Evolutionary conservation across 2,888 invertebrate species (phyloP), one percentile per base, ranked within the genome.

Genomic region (Cosmia trapezina): DNA sequence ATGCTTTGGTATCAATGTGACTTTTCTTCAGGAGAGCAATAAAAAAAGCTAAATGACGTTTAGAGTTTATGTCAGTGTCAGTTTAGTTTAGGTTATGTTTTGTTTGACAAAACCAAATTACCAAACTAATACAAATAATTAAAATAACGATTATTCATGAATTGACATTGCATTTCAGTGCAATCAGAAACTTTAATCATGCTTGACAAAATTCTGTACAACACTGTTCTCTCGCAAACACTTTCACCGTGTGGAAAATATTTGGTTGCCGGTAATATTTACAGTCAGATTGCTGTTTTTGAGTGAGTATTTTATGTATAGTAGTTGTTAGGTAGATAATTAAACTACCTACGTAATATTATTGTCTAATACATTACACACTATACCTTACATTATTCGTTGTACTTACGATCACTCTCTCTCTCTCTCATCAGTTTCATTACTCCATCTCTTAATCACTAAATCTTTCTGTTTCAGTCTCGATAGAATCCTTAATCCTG

Each of bases 191-290:
- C 9, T 28, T 12, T 33, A 62, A 80, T 83, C 83, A 96, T 96
- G 96, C 86, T 96, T 22, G 93, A 95, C 75, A 98, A 97, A 95
- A 96, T 96, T 67, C 96, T 97, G 84, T 98, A 99, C 89, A 98
- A 98, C 81, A 98, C 98, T 53, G 97, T 99, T 62, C 96, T 98
- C 80, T 97, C 98, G 45, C 98, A 99, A 94, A 96, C 97, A 2
- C 98, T 98, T 92, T 98, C 99, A 0, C 97, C 98, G 0, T 98
- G 98, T 90, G 98, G 98, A 9, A 97, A 98, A 90, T 98, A 97
- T 93, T 96, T 99, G 68, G 96, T 98, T 73, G 98, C 98, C 81
- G 98, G 98, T 28, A 98, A 98, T 93, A 98, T 98, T 87, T 98
- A 98, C 91, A 98, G 99, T 8, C 97, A 98, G 90, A 96, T 99